Evolutionary conservation across 23 tunicate species (phyloP), one percentile per base, ranked within the genome.

Genomic region (Oikopleura albicans): DNA sequence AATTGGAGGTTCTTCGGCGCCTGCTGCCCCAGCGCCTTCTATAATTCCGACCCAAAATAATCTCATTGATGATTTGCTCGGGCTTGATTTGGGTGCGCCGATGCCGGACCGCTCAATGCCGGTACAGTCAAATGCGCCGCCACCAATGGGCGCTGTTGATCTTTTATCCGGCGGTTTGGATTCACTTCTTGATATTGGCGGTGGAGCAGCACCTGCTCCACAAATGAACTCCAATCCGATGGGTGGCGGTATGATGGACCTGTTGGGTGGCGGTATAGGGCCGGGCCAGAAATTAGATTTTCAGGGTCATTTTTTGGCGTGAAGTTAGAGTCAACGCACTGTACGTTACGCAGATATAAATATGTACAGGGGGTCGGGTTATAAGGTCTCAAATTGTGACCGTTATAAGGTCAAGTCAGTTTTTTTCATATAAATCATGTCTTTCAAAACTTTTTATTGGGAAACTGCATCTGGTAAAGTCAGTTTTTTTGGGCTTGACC

Each of bases 31-130:
- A 49, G 59, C 39, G 40, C 86, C 86, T 39, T 41, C 90, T 87
- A 91, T 93, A 57, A 93, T 93, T 83, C 98, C 98, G 0, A 86
- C 98, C 41, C 94, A 89, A 40, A 92, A 93, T 57, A 89, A 92
- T 0, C 85, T 93, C 38, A 91, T 93, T 36, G 89, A 87, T 34
- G 98, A 93, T 75, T 89, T 93, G 38, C 85, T 93, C 39, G 38
- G 38, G 12, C n/a, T 33, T 8, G 39, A 75, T 12, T 29, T 33
- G 4, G 38, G 83, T 12, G 39, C 38, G 12, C 28, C 39, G 12
- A 75, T 27, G 4, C 39, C 39, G n/a, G 8, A 27, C n/a, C n/a
- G n/a, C 38, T 75, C 38, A 36, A n/a, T n/a, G n/a, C n/a, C n/a
- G n/a, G n/a, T n/a, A n/a, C n/a, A n/a, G n/a, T n/a, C n/a, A n/a